Evolutionary conservation across 2,888 invertebrate genomes (phyloP).

Genomic region (Chesias legatella): DNA sequence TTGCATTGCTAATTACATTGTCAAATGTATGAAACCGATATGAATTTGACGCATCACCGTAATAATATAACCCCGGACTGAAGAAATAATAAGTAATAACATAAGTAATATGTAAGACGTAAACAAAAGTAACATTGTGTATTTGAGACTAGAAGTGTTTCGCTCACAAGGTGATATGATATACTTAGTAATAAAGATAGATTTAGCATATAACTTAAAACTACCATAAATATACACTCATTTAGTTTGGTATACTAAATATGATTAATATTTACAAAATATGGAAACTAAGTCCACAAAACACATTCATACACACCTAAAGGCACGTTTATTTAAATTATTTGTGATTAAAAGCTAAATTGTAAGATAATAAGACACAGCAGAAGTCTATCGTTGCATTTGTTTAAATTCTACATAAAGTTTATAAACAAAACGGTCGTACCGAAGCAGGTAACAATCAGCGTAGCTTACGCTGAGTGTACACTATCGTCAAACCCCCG

Average conservation of each 20-base stretch:
- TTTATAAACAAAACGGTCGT: too few relatives aligned
- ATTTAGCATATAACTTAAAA: background rate
- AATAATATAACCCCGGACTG: too few relatives aligned
- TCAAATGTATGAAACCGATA: too few relatives aligned
- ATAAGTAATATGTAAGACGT: background rate
- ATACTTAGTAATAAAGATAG: background rate
- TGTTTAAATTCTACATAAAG: background rate
- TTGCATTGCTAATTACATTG: too few relatives aligned
- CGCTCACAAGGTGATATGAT: constrained; percentile 2
- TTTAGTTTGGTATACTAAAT: background rate
- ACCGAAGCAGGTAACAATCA: too few relatives aligned
- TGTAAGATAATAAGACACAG: constrained; percentile 14
- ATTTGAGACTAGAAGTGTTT: constrained; percentile 11
- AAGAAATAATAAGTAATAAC: background rate
- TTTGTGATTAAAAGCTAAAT: constrained; percentile 2
- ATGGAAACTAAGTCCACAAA: background rate
- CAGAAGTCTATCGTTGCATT: constrained; percentile 12
- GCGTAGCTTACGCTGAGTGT: too few relatives aligned
- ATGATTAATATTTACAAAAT: constrained; percentile 1
- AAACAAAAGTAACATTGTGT: background rate
- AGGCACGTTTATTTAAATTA: background rate
- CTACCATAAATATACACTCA: background rate
- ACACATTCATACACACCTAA: background rate
- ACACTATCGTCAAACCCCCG: too few relatives aligned
- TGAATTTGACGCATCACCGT: too few relatives aligned